Evolutionary conservation across 2,113 vertebrate species (phyloP).

Genomic region (Panurus biarmicus): DNA sequence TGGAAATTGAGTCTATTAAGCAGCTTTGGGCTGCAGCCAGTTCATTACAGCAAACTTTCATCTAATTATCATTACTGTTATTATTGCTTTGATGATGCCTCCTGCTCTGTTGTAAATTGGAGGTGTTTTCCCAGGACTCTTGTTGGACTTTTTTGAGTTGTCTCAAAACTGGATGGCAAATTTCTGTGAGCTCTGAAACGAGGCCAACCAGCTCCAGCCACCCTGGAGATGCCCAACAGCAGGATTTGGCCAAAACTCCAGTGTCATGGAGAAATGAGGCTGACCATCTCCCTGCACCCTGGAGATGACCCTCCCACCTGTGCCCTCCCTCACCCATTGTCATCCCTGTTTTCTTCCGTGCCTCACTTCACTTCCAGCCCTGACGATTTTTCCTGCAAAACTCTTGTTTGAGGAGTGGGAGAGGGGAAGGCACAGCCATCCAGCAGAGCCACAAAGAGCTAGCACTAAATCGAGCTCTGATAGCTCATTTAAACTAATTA

Average conservation of each 20-base stretch:
- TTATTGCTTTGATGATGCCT: neutral
- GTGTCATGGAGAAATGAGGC: neutral
- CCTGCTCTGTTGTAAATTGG: neutral
- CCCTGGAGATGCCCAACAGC: neutral
- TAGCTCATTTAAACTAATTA: neutral
- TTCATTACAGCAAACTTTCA: neutral
- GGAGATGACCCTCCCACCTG: no score
- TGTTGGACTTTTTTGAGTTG: neutral
- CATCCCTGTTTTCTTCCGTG: neutral
- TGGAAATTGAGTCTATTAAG: neutral
- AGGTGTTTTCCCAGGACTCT: neutral
- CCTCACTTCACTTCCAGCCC: neutral
- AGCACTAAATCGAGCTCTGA: neutral
- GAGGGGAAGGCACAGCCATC: neutral
- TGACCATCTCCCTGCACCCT: neutral
- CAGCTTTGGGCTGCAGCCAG: neutral
- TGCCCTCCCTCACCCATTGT: neutral
- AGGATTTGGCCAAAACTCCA: neutral
- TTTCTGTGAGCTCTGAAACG: neutral
- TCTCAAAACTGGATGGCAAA: neutral
- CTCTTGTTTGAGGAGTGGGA: neutral
- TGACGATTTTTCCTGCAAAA: neutral
- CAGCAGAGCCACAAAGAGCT: neutral
- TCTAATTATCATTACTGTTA: neutral
- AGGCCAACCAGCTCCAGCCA: accelerated